Percentiles rank a stretch among this genome's conserved stretches.
Evolutionary conservation across 2,113 vertebrate species (phyloP).

Genomic region (Atrichornis clamosus): DNA sequence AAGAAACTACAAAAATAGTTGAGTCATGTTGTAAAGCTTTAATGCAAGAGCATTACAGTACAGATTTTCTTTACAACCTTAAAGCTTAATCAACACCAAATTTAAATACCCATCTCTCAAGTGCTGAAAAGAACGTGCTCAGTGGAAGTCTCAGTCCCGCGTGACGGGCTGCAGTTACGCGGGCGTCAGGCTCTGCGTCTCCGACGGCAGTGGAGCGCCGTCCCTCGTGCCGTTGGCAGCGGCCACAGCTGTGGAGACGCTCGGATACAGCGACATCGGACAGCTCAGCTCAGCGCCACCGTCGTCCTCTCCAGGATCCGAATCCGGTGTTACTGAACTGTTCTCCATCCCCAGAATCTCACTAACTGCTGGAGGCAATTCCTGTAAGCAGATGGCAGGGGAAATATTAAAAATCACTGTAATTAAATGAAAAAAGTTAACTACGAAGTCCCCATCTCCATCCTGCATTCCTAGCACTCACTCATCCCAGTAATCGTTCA

Average conservation of each 20-base stretch:
- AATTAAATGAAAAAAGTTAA: not conserved
- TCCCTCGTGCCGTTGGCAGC: conserved; percentile 74
- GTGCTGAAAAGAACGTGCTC: conserved; percentile 65
- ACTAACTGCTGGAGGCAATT: conserved; percentile 83
- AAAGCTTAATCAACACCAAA: conserved; percentile 78
- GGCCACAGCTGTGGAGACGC: conserved; percentile 28
- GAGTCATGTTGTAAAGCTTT: conserved; percentile 83
- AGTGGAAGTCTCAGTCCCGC: conserved; percentile 56
- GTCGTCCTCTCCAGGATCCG: conserved; percentile 73
- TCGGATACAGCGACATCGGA: conserved; percentile 35
- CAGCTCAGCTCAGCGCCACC: conserved; percentile 13
- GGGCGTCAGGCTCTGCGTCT: conserved; percentile 71
- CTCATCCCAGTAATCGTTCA: not conserved
- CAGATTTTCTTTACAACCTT: conserved; percentile 77
- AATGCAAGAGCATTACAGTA: conserved; percentile 80
- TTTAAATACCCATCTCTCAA: conserved; percentile 75
- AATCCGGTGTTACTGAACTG: conserved; percentile 61
- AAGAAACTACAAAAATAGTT: conserved; percentile 97
- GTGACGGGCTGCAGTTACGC: conserved; percentile 57
- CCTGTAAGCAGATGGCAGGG: conserved; percentile 50
- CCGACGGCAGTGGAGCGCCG: conserved; percentile 46
- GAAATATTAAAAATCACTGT: not conserved
- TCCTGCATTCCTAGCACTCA: not conserved
- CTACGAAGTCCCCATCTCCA: not conserved
- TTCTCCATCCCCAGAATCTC: conserved; percentile 81